These are phyloP conservation scores for Hipposideros larvatus DNA, from an alignment of 2,797 vertebrate species.

Conservation along the genomic window DNA sequence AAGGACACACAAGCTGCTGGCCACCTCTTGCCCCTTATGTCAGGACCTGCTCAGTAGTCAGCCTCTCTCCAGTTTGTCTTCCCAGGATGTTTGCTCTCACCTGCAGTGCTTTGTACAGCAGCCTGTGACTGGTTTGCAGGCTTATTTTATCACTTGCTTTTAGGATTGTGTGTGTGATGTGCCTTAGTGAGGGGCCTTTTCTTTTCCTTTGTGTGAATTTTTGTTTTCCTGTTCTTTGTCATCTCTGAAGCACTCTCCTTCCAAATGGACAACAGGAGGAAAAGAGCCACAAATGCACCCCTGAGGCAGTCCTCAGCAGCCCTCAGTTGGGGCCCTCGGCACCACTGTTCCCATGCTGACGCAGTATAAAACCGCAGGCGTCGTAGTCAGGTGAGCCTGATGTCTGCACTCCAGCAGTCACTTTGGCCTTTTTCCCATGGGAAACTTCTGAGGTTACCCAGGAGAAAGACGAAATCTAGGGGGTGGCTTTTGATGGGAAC, in stretches of 20 bases:
- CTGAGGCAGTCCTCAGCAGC: constrained; percentile 81
- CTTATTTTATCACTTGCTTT: constrained; percentile 66
- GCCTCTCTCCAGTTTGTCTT: constrained; percentile 83
- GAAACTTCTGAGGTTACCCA: constrained; percentile 56
- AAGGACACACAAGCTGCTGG: constrained; percentile 57
- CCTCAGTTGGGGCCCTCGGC: constrained; percentile 79
- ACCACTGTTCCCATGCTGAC: constrained; percentile 78
- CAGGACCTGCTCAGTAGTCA: constrained; percentile 78
- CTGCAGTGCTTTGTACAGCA: background rate
- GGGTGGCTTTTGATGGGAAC: constrained; percentile 67
- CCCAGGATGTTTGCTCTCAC: constrained; percentile 53
- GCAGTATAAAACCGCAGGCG: constrained; percentile 80
- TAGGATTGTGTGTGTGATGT: constrained; percentile 72
- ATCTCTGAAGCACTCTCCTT: constrained; percentile 85
- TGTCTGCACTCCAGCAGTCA: constrained; percentile 78
- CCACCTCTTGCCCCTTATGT: constrained; percentile 47
- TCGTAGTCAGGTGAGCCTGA: constrained; percentile 83
- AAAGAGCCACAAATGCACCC: constrained; percentile 79
- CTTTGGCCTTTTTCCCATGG: constrained; percentile 79
- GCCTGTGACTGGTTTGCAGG: constrained; percentile 31
- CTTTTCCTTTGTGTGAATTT: constrained; percentile 85
- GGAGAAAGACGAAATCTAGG: constrained; percentile 57
- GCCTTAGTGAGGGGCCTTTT: constrained; percentile 80
- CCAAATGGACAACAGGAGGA: constrained; percentile 83
- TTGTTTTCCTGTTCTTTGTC: constrained; percentile 86